A percentile compares a stretch with the other conserved stretches of the same genome.
Conservation (phyloP, 2,113 vertebrate species). For the Mesembrinibis cayennensis region DNA sequence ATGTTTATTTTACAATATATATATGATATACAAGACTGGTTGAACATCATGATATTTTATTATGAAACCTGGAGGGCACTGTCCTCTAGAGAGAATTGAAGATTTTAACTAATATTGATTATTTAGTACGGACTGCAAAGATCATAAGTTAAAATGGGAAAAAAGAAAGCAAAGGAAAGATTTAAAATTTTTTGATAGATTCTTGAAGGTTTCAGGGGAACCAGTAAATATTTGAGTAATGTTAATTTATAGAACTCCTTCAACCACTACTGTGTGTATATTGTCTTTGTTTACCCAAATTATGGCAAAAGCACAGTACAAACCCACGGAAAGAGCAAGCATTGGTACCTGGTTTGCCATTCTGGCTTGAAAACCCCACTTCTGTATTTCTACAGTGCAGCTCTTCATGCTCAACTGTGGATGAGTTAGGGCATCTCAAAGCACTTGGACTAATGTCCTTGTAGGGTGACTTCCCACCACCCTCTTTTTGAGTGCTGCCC, state of each 20-base stretch:
- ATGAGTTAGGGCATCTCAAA: neutral
- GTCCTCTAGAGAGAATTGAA: slow-evolving; percentile 69
- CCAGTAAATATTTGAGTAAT: neutral
- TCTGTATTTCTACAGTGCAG: neutral
- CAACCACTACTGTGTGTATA: neutral
- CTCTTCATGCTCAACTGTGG: neutral
- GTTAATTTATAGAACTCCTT: neutral
- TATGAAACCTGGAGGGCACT: slow-evolving; percentile 65
- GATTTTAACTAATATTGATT: slow-evolving; percentile 77
- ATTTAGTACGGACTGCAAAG: slow-evolving; percentile 68
- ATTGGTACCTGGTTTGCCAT: neutral
- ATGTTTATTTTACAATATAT: slow-evolving; percentile 69
- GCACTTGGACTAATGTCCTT: neutral
- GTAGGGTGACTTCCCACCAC: neutral
- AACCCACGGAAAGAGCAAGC: neutral
- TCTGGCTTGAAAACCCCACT: neutral
- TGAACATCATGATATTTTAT: slow-evolving; percentile 72
- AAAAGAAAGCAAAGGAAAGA: neutral
- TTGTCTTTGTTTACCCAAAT: neutral
- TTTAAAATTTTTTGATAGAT: neutral
- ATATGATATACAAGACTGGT: slow-evolving; percentile 62
- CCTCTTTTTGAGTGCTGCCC: neutral
- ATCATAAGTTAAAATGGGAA: neutral
- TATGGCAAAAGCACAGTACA: neutral
- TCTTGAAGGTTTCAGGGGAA: slow-evolving; percentile 18